phyloP scores from a whole-genome alignment of 2,888 invertebrate genomes.

The Andrena trimmerana region DNA sequence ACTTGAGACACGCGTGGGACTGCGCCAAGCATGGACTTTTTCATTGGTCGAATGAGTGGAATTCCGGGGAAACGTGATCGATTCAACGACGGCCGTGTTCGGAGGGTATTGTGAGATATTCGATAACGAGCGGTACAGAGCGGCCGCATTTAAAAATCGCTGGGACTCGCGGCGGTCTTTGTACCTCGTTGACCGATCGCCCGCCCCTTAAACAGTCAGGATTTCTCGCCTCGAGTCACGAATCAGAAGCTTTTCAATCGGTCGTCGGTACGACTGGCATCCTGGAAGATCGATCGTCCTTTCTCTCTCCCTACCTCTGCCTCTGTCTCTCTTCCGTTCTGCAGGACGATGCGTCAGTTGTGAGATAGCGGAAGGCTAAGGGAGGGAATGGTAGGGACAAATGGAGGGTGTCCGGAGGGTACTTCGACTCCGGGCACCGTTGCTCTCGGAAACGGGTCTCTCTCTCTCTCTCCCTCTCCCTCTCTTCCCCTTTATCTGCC shows the following conservation, averaged over 20 bases:
- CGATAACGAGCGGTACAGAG: constrained; percentile 32
- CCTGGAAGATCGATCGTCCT: constrained; percentile 70
- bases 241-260: constrained; percentile 75
- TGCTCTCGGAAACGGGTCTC: constrained; percentile 66
- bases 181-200: constrained; percentile 48
- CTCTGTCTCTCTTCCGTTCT: constrained; percentile 50
- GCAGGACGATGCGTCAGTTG: constrained; percentile 71
- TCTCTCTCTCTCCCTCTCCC: constrained; percentile 39
- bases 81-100: background rate
- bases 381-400: constrained; percentile 70
- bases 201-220: constrained; percentile 17
- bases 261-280: constrained; percentile 70
- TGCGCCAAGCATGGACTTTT: too few relatives aligned
- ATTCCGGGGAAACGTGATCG: background rate
- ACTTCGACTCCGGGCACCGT: constrained; percentile 67
- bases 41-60: too few relatives aligned
- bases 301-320: constrained; percentile 46
- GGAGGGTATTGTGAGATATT: constrained; percentile 20
- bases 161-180: constrained; percentile 23
- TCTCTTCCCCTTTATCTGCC: constrained; percentile 36
- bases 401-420: constrained; percentile 73
- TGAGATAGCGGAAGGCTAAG: constrained; percentile 65
- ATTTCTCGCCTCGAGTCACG: constrained; percentile 68
- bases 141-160: constrained; percentile 48
- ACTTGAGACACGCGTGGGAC: too few relatives aligned